Evolutionary conservation across 92 coral and sea anemone genomes (phyloP).

Genomic region (Epizoanthus rinbou): DNA sequence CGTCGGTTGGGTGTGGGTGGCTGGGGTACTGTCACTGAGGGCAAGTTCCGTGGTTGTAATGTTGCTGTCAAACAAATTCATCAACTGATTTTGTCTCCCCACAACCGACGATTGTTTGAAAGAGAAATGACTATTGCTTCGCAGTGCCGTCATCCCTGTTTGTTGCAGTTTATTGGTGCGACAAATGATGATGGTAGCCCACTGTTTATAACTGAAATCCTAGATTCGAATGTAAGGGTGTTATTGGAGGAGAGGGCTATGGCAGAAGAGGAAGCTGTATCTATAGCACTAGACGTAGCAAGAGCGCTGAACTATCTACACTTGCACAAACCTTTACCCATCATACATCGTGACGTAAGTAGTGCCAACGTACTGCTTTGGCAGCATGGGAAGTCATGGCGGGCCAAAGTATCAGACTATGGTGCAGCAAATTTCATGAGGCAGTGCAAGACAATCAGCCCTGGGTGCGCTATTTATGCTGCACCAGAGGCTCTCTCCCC

Average conservation of each 20-base stretch:
- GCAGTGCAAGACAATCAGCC: constrained; percentile 86
- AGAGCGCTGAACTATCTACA: constrained; percentile 91
- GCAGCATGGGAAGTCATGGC: constrained; percentile 86
- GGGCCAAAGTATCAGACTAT: constrained; percentile 93
- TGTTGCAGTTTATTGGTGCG: constrained; percentile 94
- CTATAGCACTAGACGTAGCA: constrained; percentile 76
- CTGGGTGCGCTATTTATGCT: constrained; percentile 89
- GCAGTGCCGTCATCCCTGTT: constrained; percentile 89
- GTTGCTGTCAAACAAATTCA: constrained; percentile 96
- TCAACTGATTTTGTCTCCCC: constrained; percentile 88
- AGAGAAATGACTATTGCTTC: constrained; percentile 95
- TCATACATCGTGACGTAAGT: constrained; percentile 94
- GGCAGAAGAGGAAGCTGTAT: constrained; percentile 61
- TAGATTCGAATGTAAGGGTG: constrained; percentile 77
- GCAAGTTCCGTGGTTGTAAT: constrained; percentile 84
- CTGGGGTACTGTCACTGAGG: constrained; percentile 90
- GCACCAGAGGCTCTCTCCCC: constrained; percentile 93
- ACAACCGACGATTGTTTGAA: constrained; percentile 87
- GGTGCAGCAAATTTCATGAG: constrained; percentile 98
- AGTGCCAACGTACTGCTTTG: constrained; percentile 97
- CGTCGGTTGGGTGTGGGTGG: constrained; percentile 82
- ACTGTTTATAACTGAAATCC: constrained; percentile 86
- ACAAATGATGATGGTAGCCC: constrained; percentile 87
- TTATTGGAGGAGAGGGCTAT: constrained; percentile 75
- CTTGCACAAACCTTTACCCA: constrained; percentile 84